Evolutionary conservation across 1,140 invertebrate species (phyloP).

Genomic region (Zaprionus inermis): DNA sequence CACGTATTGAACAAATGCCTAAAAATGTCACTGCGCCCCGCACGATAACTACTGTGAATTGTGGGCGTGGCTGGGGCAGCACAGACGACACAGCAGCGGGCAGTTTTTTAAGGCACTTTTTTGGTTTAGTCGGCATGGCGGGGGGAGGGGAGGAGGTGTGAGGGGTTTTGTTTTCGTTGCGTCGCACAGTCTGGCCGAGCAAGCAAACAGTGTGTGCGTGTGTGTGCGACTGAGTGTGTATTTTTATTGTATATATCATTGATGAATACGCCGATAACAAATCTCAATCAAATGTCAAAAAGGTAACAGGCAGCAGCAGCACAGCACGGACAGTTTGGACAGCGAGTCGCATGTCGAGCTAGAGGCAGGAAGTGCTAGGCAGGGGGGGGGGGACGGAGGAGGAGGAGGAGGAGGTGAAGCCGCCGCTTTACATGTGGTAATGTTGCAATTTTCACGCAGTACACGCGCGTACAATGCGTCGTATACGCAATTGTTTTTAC

Average conservation of each 20-base stretch:
- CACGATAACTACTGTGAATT: conserved; percentile 72
- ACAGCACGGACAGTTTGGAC: conserved; percentile 36
- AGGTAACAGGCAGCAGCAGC: conserved; percentile 78
- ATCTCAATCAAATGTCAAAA: conserved; percentile 84
- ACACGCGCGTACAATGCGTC: conserved; percentile 60
- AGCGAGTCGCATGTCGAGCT: conserved; percentile 1
- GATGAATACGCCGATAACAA: conserved; percentile 84
- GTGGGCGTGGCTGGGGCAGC: conserved; percentile 35
- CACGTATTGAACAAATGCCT: conserved; percentile 58
- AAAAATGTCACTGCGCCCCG: conserved; percentile 74
- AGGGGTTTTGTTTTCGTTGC: conserved; percentile 45
- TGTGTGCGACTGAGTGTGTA: conserved; percentile 57
- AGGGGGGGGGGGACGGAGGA: background rate
- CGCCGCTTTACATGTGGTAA: conserved; percentile 62
- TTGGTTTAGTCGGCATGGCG: no score
- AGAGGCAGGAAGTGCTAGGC: background rate
- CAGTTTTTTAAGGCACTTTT: background rate
- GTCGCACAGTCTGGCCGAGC: conserved; percentile 54
- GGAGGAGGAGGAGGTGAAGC: background rate
- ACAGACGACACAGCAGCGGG: conserved; percentile 5
- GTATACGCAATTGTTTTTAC: conserved; percentile 80
- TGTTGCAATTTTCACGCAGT: conserved; percentile 81
- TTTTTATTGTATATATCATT: conserved; percentile 84
- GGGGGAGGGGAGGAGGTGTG: no score
- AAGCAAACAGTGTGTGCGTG: conserved; percentile 29